phyloP scores from a whole-genome alignment of 37 sponge, comb jelly and placozoan genomes.

The Cliona cf. orientalis region DNA sequence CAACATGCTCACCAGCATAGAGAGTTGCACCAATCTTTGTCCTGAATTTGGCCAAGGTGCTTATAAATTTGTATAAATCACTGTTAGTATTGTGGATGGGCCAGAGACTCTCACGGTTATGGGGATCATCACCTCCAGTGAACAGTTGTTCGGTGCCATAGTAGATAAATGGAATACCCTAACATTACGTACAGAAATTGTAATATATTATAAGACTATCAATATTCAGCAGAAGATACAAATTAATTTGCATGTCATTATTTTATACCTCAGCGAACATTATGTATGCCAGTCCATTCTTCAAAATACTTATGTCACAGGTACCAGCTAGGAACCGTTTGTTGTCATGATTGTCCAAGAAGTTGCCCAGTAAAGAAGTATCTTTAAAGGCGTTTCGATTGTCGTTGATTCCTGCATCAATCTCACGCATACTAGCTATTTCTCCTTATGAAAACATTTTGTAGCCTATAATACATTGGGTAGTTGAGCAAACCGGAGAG shows the following conservation, averaged over 20 bases:
- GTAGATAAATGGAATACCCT: constrained; percentile 88
- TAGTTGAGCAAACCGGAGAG: constrained; percentile 72
- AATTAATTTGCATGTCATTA: background rate
- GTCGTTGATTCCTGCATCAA: constrained; percentile 66
- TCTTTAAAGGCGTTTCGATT: constrained; percentile 54
- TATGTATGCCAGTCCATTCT: constrained; percentile 74
- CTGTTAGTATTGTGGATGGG: constrained; percentile 61
- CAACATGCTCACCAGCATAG: constrained; percentile 48
- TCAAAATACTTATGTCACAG: constrained; percentile 41
- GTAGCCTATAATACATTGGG: constrained; percentile 79
- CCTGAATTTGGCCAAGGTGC: constrained; percentile 49
- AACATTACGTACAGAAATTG: background rate
- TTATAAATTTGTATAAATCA: constrained; percentile 61
- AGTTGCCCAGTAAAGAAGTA: constrained; percentile 72
- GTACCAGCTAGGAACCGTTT: constrained; percentile 61
- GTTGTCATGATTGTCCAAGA: constrained; percentile 87
- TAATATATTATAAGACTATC: no score
- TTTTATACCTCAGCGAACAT: constrained; percentile 66
- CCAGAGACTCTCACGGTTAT: constrained; percentile 70
- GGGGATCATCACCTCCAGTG: constrained; percentile 61
- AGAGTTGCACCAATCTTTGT: constrained; percentile 36
- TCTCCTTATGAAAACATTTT: constrained; percentile 52
- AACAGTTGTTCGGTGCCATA: constrained; percentile 87
- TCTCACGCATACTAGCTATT: constrained; percentile 57
- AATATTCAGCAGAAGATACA: no score